Evolutionary conservation across 2,113 vertebrate species (phyloP), one percentile per base, ranked within the genome.

Genomic region (Hippocampus mohnikei): DNA sequence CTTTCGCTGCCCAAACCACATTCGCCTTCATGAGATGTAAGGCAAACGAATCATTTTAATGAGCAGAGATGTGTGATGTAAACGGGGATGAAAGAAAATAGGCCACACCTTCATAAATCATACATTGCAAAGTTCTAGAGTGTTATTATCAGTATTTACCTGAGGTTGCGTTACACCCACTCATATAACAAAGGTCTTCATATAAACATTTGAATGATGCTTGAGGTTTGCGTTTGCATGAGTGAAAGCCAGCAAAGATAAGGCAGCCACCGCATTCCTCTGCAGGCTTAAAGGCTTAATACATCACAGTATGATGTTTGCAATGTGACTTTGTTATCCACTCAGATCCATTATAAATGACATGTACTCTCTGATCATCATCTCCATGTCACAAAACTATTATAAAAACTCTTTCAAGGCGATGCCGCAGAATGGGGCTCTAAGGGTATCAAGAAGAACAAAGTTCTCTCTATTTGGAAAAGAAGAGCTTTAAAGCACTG

Each of bases 321-420:
- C 40, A 52, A 48, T 33, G 41, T 84, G 68, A 78, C 72, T 64
- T 37, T 46, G 11, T 84, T 74, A 80, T 82, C 72, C 67, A 52
- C 67, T 81, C 46, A 82, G 86, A 90, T 89, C 86, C 88, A 89
- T 89, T 85, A 74, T 53, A 60, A 60, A 60, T 16, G 58, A 33
- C 15, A 18, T 3, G 58, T 29, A 18, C 58, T 60, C 7, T 33
- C 15, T 2, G 58, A 4, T 15, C 18, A 60, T 29, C 58, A 33
- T 60, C 27, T 60, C 6, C 15, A 8, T 33, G 27, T 60, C 16
- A 33, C 27, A 60, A 60, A 60, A 12, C 58, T 4, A 33, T 33
- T 29, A 33, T 1, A 27, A 60, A 60, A 33, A 6, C 8, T 60
- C 52, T 55, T 23, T 55, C n/a, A 9, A 55, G 21, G 52, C 1